Evolutionary conservation across 2,113 vertebrate species (phyloP).

Genomic region (Brevimyrus niger): DNA sequence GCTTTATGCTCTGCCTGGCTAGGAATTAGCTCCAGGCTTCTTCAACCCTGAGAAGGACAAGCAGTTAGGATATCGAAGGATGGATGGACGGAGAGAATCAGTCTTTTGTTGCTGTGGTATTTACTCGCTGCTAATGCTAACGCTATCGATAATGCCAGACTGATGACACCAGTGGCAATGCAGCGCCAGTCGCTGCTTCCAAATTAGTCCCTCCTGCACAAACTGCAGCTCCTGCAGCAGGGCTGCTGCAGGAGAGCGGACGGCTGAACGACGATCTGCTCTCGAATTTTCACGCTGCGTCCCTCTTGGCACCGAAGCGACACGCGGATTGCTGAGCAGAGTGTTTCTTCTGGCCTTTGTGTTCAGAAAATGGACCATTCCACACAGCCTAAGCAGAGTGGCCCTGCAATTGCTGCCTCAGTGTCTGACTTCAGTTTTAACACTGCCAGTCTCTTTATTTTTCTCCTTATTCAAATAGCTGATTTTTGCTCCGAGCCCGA

Average conservation of each 20-base stretch:
- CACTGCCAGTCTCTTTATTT: neutral
- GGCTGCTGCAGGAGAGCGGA: neutral
- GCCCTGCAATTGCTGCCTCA: neutral
- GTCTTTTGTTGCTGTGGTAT: neutral
- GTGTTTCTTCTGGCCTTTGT: neutral
- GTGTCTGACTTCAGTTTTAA: neutral
- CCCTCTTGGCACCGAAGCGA: neutral
- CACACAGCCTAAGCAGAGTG: neutral
- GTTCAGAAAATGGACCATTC: neutral
- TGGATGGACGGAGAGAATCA: neutral
- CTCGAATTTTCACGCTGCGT: neutral
- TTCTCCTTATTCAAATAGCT: neutral
- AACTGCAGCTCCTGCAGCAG: neutral
- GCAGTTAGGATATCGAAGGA: neutral
- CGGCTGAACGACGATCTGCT: neutral
- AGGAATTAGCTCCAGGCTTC: neutral
- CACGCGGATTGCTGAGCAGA: neutral
- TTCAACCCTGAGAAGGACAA: neutral
- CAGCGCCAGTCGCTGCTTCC: neutral
- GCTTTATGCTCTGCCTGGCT: neutral
- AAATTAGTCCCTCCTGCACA: neutral
- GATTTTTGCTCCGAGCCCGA: neutral
- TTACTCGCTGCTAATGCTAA: neutral
- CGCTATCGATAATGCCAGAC: neutral
- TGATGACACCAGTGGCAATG: neutral